Percentiles rank a stretch among this genome's conserved stretches.
phyloP scores from a whole-genome alignment of 2,888 invertebrate genomes.

The Homarus gammarus region DNA sequence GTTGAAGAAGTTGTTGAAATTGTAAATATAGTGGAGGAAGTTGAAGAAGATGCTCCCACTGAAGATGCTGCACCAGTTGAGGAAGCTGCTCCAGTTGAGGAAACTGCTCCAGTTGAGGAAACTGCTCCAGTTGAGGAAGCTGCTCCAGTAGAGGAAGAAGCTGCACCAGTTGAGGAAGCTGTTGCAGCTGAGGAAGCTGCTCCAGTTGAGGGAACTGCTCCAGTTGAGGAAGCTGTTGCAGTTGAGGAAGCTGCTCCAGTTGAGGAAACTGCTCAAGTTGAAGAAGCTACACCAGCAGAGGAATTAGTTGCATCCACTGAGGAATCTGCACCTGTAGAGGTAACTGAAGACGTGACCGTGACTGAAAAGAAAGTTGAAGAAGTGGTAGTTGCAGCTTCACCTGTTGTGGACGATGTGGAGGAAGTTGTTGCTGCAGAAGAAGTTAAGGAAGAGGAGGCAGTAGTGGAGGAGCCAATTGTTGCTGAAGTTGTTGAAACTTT shows the following conservation, averaged over 20 bases:
- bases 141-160: neutral
- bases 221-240: neutral
- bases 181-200: neutral
- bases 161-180: constrained; percentile 18
- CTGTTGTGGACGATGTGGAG: neutral
- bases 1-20: constrained; percentile 17
- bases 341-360: too few relatives aligned
- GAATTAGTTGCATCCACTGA: too few relatives aligned
- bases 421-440: neutral
- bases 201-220: constrained; percentile 14
- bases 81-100: neutral
- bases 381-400: neutral
- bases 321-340: too few relatives aligned
- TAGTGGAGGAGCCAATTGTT: constrained; percentile 3
- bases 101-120: neutral
- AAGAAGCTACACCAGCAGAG: neutral
- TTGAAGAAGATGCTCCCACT: neutral
- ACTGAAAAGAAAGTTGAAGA: neutral
- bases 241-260: neutral
- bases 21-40: constrained; percentile 19
- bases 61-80: neutral
- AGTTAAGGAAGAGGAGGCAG: neutral
- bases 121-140: neutral
- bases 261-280: neutral
- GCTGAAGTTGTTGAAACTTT: constrained; percentile 6